Percentiles rank a stretch among this genome's conserved stretches.
Conservation (phyloP, 2,797 vertebrate species). For the Chelon auratus region DNA sequence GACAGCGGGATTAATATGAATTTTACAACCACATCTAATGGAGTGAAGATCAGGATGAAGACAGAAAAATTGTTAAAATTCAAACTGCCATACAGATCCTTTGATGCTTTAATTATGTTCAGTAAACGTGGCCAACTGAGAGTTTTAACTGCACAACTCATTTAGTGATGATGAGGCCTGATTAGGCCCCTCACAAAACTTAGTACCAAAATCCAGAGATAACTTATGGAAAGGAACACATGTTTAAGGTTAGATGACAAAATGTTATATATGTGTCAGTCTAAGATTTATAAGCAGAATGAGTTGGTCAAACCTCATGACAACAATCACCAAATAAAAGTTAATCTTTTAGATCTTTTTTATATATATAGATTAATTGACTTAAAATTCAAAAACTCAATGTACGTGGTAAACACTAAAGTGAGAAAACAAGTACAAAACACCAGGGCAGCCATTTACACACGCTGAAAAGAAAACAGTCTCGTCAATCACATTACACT, state of each 20-base stretch:
- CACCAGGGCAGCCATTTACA: background rate
- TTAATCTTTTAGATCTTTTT: background rate
- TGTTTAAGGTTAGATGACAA: background rate
- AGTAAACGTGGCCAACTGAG: background rate
- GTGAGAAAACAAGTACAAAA: slow-evolving; percentile 1
- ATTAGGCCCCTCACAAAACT: background rate
- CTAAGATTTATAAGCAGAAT: background rate
- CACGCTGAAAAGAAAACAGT: background rate
- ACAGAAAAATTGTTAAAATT: background rate
- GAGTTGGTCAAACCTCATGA: background rate
- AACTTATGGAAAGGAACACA: background rate
- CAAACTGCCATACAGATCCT: background rate
- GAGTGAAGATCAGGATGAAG: background rate
- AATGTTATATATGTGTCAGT: background rate
- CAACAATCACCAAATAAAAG: background rate
- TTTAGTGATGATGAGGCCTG: background rate
- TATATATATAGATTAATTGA: background rate
- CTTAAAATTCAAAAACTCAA: too few species aligned
- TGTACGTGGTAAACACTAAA: background rate
- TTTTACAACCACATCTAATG: background rate
- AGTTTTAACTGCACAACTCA: background rate
- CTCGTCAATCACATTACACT: background rate
- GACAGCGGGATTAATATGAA: background rate
- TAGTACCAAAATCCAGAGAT: background rate
- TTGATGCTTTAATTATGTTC: background rate